Evolutionary conservation across 2,797 vertebrate species (phyloP), one percentile per base, ranked within the genome.

Genomic region (Pelochelys cantorii): DNA sequence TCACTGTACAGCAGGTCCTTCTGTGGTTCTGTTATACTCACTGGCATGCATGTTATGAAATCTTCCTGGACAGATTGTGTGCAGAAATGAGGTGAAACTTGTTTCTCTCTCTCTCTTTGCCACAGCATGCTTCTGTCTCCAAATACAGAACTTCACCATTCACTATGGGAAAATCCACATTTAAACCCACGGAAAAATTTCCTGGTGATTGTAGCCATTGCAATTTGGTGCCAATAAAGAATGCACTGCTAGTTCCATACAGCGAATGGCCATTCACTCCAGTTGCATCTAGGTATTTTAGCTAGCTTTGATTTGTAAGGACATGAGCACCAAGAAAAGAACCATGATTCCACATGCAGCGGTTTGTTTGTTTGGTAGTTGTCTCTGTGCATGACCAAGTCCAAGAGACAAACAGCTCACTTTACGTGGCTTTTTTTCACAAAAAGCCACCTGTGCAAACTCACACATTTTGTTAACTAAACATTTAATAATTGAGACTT

Each of bases 231-330:
- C 53, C 62, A 87, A 5, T 14, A 68, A 18, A 34, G 56, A 90
- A 62, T 56, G 78, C n/a, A 22, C 29, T 68, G 80, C 77, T 89
- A 48, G 55, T 79, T 86, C 95, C 86, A 84, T 94, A 77, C 7
- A 27, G 42, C 11, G 78, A 37, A 29, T 27, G 60, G 84, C 81
- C 18, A 34, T 81, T 54, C 25, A 79, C 55, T 25, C 37, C 8
- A 4, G 83, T 59, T 78, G 82, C 92, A 94, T 92, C 79, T 89
- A 85, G 79, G 37, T 48, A 22, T 78, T 86, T 88, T 94, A 92
- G 94, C 93, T 90, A 94, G 55, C 62, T n/a, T 90, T 68, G 74
- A 79, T 95, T 96, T 93, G 86, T 17, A 77, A 52, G 23, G 42
- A 17, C 4, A 42, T 77, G 42, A 52, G 25, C 42, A 52, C 25